phyloP scores from a whole-genome alignment of 2,113 vertebrate species.

The Melanotaenia duboulayi region DNA sequence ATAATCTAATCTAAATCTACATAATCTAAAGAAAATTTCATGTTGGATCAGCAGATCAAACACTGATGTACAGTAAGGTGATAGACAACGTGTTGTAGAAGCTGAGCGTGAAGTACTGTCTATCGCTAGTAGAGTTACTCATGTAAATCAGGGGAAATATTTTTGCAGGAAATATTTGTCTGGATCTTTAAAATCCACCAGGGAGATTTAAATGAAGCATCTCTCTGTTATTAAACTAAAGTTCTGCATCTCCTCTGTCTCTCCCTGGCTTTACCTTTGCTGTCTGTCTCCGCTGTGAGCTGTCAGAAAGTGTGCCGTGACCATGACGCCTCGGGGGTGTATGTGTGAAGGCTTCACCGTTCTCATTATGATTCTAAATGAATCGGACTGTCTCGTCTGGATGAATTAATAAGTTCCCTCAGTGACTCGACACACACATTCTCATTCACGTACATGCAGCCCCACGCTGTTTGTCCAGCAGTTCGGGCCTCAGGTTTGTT shows the following conservation, averaged over 20 bases:
- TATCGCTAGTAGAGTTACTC: no score
- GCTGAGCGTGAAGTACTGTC: no score
- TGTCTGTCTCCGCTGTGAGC: conserved; percentile 36
- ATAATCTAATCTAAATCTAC: no score
- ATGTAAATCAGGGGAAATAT: no score
- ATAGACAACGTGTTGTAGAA: no score
- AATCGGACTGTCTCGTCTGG: conserved; percentile 61
- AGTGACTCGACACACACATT: conserved; percentile 43
- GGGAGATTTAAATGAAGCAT: no score
- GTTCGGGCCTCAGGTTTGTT: conserved; percentile 49
- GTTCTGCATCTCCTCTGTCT: not conserved
- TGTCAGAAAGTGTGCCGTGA: conserved; percentile 37
- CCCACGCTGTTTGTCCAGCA: conserved; percentile 45
- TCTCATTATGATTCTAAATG: conserved; percentile 65
- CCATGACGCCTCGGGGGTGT: conserved; percentile 21
- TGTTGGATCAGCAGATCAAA: no score
- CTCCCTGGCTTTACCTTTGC: not conserved
- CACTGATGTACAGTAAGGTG: no score
- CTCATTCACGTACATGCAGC: conserved; percentile 17
- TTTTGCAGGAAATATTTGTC: no score
- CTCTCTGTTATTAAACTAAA: no score
- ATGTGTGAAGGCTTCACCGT: conserved; percentile 34
- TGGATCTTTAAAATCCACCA: no score
- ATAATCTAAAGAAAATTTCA: no score
- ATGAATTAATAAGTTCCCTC: conserved; percentile 62